Evolutionary conservation across 2,113 vertebrate genomes (phyloP), one percentile per base, ranked within the genome.

Genomic region (Harpagus bidentatus): DNA sequence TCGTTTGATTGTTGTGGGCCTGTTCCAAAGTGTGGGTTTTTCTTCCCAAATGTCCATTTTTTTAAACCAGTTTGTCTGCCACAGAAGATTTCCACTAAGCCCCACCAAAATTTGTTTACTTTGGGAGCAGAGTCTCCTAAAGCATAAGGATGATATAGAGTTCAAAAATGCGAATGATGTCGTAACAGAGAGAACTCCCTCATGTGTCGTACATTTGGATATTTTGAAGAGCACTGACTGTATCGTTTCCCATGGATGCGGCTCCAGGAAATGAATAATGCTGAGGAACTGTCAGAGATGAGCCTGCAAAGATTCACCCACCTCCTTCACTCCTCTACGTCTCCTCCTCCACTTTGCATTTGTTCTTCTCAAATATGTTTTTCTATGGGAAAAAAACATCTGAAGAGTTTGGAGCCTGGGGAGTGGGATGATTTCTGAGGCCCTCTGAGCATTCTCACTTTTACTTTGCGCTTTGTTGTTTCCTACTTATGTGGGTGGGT

Each of bases 21-120:
- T 70, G n/a, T 66, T 95, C 76, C 70, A 66, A 66, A 86, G 38
- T 16, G 16, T 55, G 47, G 18, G 13, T 3, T 91, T 93, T 88
- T 81, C 86, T 94, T 91, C 74, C 58, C 45, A 77, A 77, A 67
- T 63, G 45, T 40, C 63, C 36, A 5, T 56, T 92, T 88, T 84
- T 76, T 76, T 23, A 25, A 79, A 84, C 70, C 16, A 9, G 28
- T 94, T 83, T 48, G 14, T 76, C 72, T 94, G 84, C 70, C 20
- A 8, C 63, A 26, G 32, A 95, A 95, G 38, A 93, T 83, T 95
- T 94, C 89, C 82, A 74, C 50, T 77, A 36, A 94, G 84, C 90
- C 63, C 84, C 89, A 96, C 93, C 94, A 96, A 94, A 92, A 86
- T 83, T 66, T 92, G 87, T 97, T 97, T 96, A 83, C 42, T 97